Evolutionary conservation across 2,797 vertebrate genomes (phyloP).

Genomic region (Bovichtus variegatus): DNA sequence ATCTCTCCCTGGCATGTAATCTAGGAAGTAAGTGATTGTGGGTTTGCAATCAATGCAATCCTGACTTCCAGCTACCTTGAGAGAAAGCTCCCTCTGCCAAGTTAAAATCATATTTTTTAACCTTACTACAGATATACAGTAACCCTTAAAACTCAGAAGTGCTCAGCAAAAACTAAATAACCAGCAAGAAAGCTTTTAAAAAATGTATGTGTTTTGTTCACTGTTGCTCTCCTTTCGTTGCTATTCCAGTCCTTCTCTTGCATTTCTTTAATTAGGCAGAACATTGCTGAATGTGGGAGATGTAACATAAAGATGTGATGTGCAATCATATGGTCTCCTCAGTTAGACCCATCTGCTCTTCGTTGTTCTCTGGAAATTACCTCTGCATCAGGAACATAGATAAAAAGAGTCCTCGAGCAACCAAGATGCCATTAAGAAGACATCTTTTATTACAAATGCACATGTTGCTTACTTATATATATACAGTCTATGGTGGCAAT

Average conservation of each 20-base stretch:
- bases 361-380: background rate
- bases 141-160: background rate
- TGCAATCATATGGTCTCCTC: background rate
- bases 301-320: background rate
- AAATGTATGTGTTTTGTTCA: background rate
- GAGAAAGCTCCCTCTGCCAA: background rate
- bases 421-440: background rate
- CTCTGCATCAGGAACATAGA: background rate
- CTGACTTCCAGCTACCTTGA: background rate
- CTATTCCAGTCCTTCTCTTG: background rate
- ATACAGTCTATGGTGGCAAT: too few species aligned
- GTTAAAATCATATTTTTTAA: conserved; percentile 1
- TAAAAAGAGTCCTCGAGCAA: background rate
- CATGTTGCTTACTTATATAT: background rate
- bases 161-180: conserved; percentile 15
- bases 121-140: background rate
- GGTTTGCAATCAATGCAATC: background rate
- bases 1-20: background rate
- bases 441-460: background rate
- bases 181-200: background rate
- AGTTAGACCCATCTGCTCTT: background rate
- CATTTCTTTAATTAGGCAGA: background rate
- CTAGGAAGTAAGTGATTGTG: background rate
- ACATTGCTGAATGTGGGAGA: background rate
- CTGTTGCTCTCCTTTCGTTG: conserved; percentile 9